Conservation (phyloP, 2,113 vertebrate genomes). For the Varanus komodoensis region DNA sequence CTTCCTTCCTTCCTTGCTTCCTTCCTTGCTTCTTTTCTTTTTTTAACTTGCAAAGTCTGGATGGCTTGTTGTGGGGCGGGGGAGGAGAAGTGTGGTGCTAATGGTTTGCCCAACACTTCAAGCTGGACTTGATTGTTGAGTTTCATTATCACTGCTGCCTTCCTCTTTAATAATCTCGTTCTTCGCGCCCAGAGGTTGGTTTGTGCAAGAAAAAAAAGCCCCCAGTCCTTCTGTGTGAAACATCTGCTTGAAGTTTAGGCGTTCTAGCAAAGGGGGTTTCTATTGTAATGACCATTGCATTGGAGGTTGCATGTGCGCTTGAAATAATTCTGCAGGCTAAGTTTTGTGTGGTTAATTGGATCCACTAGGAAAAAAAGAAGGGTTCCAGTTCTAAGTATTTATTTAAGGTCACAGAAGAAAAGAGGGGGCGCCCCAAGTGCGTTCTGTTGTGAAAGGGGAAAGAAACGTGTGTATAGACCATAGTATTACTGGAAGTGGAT, state of each 20-base stretch:
- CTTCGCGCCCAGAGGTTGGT: slow-evolving; percentile 21
- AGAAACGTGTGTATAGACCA: slow-evolving; percentile 19
- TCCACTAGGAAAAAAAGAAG: accelerated
- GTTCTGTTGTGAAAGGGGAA: slow-evolving; percentile 55
- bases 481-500: slow-evolving; percentile 17
- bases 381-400: background rate
- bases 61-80: background rate
- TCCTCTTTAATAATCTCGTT: slow-evolving; percentile 3
- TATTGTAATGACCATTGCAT: background rate
- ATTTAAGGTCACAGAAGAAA: background rate
- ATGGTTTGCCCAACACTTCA: slow-evolving; percentile 7
- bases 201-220: slow-evolving; percentile 19
- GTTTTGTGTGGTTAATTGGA: background rate
- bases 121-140: slow-evolving; percentile 48
- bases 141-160: slow-evolving; percentile 30
- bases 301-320: background rate
- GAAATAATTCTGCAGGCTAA: background rate
- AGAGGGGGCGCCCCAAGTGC: background rate
- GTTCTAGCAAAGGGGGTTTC: background rate
- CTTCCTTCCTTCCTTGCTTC: accelerated
- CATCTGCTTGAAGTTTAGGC: slow-evolving; percentile 58
- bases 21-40: background rate
- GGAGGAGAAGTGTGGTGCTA: background rate
- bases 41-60: background rate
- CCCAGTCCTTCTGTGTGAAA: slow-evolving; percentile 36